phyloP scores from a whole-genome alignment of 2,113 vertebrate genomes.

The Calcarius ornatus region DNA sequence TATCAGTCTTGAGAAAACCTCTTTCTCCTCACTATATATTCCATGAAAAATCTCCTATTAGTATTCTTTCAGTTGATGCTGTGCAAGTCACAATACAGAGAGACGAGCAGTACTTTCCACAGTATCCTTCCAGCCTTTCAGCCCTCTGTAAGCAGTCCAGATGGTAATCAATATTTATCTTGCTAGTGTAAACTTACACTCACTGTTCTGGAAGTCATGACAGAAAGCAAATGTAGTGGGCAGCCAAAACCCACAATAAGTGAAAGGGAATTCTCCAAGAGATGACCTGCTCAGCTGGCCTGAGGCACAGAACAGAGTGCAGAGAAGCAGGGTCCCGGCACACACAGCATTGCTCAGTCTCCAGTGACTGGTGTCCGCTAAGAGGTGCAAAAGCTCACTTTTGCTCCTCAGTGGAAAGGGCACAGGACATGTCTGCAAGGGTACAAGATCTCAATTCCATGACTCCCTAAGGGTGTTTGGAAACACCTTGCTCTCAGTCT shows the following conservation, averaged over 20 bases:
- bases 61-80: background rate
- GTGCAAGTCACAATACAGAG: background rate
- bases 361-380: background rate
- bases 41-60: background rate
- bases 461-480: background rate
- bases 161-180: background rate
- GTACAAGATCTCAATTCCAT: background rate
- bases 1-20: background rate
- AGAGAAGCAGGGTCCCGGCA: background rate
- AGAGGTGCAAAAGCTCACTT: background rate
- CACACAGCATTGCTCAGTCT: background rate
- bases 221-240: background rate
- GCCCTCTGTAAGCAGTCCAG: background rate
- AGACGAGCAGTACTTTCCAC: background rate
- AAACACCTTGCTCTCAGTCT: background rate
- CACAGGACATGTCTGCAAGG: background rate
- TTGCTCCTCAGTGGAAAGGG: background rate
- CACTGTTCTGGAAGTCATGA: background rate
- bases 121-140: background rate
- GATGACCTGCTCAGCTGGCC: background rate
- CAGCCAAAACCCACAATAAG: rapidly evolving
- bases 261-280: background rate
- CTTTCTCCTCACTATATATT: background rate
- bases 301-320: background rate
- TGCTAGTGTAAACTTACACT: background rate